These are phyloP conservation scores for Montipora cactus DNA, from an alignment of 64 coral and sea anemone species.

Conservation along the genomic window DNA sequence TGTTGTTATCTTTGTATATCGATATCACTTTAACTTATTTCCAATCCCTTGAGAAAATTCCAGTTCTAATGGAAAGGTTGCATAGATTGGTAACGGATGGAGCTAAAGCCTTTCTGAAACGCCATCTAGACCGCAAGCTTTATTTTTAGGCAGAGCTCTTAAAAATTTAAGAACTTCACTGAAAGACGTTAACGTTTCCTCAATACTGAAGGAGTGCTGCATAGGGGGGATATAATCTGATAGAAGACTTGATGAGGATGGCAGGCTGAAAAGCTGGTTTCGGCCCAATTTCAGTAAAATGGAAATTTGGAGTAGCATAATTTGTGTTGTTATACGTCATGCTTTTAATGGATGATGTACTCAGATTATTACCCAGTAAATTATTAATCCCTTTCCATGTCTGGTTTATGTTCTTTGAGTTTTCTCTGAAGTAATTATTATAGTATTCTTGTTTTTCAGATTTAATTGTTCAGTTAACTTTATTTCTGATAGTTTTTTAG, in stretches of 20 bases:
- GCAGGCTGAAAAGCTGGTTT: not conserved
- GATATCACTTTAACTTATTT: no score
- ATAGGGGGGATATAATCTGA: not conserved
- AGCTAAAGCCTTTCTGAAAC: not conserved
- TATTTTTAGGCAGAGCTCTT: conserved; percentile 25
- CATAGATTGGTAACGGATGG: no score
- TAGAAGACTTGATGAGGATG: not conserved
- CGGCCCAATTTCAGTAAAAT: conserved; percentile 29
- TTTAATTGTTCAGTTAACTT: not conserved
- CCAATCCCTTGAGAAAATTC: no score
- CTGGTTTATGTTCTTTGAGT: not conserved
- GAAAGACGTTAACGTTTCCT: not conserved
- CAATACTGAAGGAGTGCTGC: not conserved
- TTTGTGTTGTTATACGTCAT: not conserved
- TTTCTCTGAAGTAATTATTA: not conserved
- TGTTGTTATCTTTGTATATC: no score
- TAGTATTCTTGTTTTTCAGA: not conserved
- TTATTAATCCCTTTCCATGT: conserved; percentile 16
- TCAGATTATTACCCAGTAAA: conserved; percentile 7
- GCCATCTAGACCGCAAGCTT: conserved; percentile 34
- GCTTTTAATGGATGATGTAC: conserved; percentile 16
- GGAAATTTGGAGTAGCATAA: conserved; percentile 12
- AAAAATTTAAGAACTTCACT: not conserved
- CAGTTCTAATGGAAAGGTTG: no score
- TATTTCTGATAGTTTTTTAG: not conserved